phyloP scores from a whole-genome alignment of 1,140 invertebrate genomes.

The Drosophila asahinai region DNA sequence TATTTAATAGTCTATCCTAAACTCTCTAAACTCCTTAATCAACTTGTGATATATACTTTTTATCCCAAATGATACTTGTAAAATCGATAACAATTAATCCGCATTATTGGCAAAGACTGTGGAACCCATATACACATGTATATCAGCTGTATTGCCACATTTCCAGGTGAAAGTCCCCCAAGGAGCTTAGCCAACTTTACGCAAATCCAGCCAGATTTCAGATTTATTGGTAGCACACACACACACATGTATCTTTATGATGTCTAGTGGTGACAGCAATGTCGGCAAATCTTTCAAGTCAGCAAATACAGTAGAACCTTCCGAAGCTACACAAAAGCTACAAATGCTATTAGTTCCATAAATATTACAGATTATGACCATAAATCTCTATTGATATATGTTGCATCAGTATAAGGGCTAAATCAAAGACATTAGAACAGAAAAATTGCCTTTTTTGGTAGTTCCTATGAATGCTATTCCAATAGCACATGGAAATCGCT shows the following conservation, averaged over 20 bases:
- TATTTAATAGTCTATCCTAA: too few relatives aligned
- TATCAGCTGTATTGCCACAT: neutral
- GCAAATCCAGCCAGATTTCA: slow-evolving; percentile 22
- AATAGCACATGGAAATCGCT: too few relatives aligned
- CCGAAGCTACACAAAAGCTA: too few relatives aligned
- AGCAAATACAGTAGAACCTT: slow-evolving; percentile 15
- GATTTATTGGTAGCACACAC: slow-evolving; percentile 20
- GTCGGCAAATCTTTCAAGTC: slow-evolving; percentile 29
- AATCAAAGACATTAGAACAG: too few relatives aligned
- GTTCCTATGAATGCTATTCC: too few relatives aligned
- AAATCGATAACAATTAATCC: neutral
- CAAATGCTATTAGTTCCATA: too few relatives aligned
- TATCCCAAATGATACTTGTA: neutral
- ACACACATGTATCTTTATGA: neutral
- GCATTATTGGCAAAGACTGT: neutral
- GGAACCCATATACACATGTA: neutral
- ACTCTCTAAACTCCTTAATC: too few relatives aligned
- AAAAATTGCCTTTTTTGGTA: too few relatives aligned
- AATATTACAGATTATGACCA: too few relatives aligned
- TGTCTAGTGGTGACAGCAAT: slow-evolving; percentile 9
- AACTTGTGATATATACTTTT: too few relatives aligned
- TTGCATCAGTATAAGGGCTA: too few relatives aligned
- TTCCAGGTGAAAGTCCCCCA: slow-evolving; percentile 19
- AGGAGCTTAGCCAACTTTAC: slow-evolving; percentile 28
- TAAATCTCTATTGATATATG: too few relatives aligned